phyloP scores from a whole-genome alignment of 2,888 invertebrate species.

The Slavum lentiscoides region DNA sequence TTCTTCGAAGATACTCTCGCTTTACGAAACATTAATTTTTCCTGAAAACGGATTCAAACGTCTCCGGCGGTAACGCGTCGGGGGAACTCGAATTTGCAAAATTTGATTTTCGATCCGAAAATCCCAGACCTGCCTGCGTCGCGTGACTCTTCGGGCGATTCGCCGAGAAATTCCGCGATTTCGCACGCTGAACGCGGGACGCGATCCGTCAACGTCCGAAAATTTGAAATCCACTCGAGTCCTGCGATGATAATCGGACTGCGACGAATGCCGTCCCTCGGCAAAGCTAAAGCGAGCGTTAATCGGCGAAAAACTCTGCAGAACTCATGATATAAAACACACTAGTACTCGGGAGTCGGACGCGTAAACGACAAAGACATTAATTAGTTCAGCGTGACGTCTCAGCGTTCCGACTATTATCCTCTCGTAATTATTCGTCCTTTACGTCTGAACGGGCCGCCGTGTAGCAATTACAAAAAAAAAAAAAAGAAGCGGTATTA shows the following conservation, averaged over 20 bases:
- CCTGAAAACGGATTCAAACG: too few relatives aligned
- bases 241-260: neutral
- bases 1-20: neutral
- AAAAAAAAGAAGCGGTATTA: neutral
- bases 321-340: neutral
- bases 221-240: too few relatives aligned
- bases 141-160: too few relatives aligned
- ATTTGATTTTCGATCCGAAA: too few relatives aligned
- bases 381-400: conserved; percentile 45
- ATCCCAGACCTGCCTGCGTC: too few relatives aligned
- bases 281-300: too few relatives aligned
- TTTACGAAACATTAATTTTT: too few relatives aligned
- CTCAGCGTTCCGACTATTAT: neutral
- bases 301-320: conserved; percentile 8
- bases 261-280: conserved; percentile 6
- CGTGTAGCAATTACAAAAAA: conserved; percentile 18
- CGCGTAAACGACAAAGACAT: conserved; percentile 36
- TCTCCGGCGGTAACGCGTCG: too few relatives aligned
- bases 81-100: too few relatives aligned
- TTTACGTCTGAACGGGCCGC: neutral
- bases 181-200: neutral
- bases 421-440: conserved; percentile 35
- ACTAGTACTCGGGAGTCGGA: conserved; percentile 12
- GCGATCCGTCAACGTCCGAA: neutral
- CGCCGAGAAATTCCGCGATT: too few relatives aligned